Evolutionary conservation across 1,140 invertebrate genomes (phyloP).

Genomic region (Scaptomyza graminum): DNA sequence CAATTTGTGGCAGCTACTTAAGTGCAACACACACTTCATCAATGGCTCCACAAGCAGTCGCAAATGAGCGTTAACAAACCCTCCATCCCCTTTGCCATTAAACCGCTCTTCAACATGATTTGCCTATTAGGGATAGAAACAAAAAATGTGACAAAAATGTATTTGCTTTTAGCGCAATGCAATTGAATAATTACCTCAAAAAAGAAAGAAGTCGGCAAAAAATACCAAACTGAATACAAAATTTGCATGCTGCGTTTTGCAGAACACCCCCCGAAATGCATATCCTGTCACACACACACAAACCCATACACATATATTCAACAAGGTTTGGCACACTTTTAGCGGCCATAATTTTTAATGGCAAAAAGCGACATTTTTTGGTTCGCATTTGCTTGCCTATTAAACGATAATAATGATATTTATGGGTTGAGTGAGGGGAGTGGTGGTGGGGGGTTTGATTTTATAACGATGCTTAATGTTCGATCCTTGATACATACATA

Average conservation of each 20-base stretch:
- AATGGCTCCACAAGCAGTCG: constrained; percentile 37
- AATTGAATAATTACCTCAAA: constrained; percentile 68
- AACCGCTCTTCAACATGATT: constrained; percentile 57
- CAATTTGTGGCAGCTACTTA: constrained; percentile 82
- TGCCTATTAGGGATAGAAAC: constrained; percentile 66
- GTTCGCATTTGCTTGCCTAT: constrained; percentile 49
- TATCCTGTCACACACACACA: constrained; percentile 15
- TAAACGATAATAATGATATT: constrained; percentile 28
- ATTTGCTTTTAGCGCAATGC: constrained; percentile 49
- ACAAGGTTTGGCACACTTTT: constrained; percentile 42
- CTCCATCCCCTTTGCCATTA: neutral
- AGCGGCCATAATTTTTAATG: constrained; percentile 74
- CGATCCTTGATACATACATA: constrained; percentile 37
- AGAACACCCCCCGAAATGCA: constrained; percentile 50
- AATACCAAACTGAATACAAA: constrained; percentile 18
- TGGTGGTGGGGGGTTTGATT: neutral
- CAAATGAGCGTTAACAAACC: constrained; percentile 32
- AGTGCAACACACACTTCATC: constrained; percentile 68
- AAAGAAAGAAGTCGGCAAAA: constrained; percentile 31
- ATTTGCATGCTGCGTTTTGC: constrained; percentile 60
- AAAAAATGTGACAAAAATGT: constrained; percentile 58
- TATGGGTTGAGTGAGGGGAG: constrained; percentile 11
- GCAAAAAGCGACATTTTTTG: constrained; percentile 57
- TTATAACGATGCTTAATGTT: constrained; percentile 21
- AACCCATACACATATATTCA: constrained; percentile 12